Evolutionary conservation across 2,113 vertebrate species (phyloP).

Genomic region (Pampusana beccarii): DNA sequence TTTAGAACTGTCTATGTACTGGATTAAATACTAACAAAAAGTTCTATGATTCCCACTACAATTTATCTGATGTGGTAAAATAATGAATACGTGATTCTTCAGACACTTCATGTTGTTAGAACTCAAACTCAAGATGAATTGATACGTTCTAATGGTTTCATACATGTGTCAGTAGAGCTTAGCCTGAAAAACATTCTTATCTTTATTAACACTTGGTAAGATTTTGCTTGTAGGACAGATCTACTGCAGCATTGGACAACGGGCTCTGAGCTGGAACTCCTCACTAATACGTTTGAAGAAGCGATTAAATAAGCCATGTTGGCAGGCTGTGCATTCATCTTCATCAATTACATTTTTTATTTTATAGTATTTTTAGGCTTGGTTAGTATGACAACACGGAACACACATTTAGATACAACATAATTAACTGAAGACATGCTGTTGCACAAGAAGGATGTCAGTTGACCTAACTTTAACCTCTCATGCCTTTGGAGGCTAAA

Average conservation of each 20-base stretch:
- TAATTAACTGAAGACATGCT: constrained; percentile 52
- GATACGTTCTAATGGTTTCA: neutral
- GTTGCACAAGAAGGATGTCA: neutral
- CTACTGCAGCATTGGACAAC: neutral
- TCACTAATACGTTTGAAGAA: constrained; percentile 24
- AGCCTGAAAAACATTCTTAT: neutral
- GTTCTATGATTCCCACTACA: neutral
- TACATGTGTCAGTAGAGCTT: neutral
- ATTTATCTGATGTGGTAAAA: constrained; percentile 6
- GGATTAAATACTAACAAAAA: neutral
- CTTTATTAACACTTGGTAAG: constrained; percentile 4
- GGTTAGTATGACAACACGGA: constrained; percentile 45
- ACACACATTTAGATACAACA: constrained; percentile 13
- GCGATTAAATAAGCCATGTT: constrained; percentile 49
- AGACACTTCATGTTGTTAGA: neutral
- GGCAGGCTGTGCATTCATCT: constrained; percentile 31
- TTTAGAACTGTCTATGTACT: neutral
- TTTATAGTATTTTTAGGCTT: constrained; percentile 20
- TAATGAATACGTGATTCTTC: neutral
- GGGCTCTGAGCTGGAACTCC: neutral
- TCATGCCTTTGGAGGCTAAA: constrained; percentile 45
- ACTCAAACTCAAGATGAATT: neutral
- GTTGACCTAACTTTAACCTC: constrained; percentile 53
- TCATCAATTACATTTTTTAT: constrained; percentile 5
- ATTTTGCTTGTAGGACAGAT: neutral